Conservation (phyloP, 2,888 invertebrate genomes). For the Agrenia bidenticulata region DNA sequence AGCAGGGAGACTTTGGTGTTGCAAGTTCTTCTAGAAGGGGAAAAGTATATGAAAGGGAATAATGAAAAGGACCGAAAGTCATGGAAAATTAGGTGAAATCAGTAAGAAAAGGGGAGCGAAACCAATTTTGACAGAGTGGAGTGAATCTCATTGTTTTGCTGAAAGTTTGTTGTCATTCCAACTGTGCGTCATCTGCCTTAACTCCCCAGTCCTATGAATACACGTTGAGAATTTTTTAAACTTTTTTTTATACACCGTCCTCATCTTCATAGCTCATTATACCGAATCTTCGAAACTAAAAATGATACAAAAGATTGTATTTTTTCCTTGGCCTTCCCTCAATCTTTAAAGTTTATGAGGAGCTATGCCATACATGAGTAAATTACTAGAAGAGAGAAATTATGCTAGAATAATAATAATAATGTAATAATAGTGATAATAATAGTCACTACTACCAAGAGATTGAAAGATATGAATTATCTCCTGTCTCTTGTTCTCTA, state of each 20-base stretch:
- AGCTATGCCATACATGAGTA: conserved; percentile 4
- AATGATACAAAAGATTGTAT: conserved; percentile 21
- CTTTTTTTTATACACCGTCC: conserved; percentile 11
- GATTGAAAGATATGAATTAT: too few species aligned
- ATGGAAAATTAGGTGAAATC: conserved; percentile 52
- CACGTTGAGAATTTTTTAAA: conserved; percentile 13
- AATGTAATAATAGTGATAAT: too few species aligned
- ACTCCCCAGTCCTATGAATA: conserved; percentile 30
- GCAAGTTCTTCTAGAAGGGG: not conserved
- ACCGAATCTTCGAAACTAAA: not conserved
- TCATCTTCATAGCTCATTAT: conserved; percentile 19
- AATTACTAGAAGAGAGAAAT: conserved; percentile 1
- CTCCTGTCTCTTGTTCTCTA: too few species aligned
- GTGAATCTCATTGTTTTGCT: conserved; percentile 53
- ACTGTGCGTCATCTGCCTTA: conserved; percentile 52
- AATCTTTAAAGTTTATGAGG: too few species aligned
- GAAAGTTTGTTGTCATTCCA: conserved; percentile 53
- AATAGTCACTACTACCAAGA: too few species aligned
- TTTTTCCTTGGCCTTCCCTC: not conserved
- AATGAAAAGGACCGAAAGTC: conserved; percentile 45
- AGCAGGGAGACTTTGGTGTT: not conserved
- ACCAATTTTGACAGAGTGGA: conserved; percentile 53
- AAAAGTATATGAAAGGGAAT: conserved; percentile 14
- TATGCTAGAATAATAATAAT: too few species aligned
- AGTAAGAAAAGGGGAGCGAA: conserved; percentile 49